These are phyloP conservation scores for Dendrolimus kikuchii DNA, from an alignment of 1,140 invertebrate species.

Conservation along the genomic window DNA sequence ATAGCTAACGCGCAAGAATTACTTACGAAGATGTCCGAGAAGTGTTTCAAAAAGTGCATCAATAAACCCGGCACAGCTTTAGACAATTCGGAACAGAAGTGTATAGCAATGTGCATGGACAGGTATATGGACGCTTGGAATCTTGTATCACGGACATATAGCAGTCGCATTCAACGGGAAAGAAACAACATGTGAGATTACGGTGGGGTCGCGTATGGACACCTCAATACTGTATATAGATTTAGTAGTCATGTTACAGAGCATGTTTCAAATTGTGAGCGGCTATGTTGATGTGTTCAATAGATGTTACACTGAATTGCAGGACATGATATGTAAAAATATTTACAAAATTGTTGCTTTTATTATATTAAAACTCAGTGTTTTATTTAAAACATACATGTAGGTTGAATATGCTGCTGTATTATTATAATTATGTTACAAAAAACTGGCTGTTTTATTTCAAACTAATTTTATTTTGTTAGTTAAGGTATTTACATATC, in stretches of 20 bases:
- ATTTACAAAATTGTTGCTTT: too few relatives aligned
- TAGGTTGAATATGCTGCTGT: too few relatives aligned
- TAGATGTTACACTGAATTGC: conserved; percentile 56
- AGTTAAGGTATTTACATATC: too few relatives aligned
- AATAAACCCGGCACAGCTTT: conserved; percentile 91
- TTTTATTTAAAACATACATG: too few relatives aligned
- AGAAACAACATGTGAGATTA: conserved; percentile 69
- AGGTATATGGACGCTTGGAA: conserved; percentile 97
- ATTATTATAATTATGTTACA: too few relatives aligned
- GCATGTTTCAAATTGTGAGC: conserved; percentile 49
- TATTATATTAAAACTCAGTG: too few relatives aligned
- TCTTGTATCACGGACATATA: conserved; percentile 89
- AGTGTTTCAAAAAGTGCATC: conserved; percentile 97
- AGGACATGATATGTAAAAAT: too few relatives aligned
- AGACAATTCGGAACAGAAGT: conserved; percentile 96
- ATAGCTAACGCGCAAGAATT: conserved; percentile 96
- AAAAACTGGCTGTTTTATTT: too few relatives aligned
- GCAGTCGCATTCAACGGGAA: conserved; percentile 85
- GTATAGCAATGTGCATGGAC: conserved; percentile 98
- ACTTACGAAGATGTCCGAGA: conserved; percentile 96
- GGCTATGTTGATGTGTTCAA: conserved; percentile 51
- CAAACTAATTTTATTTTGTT: too few relatives aligned
- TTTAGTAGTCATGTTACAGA: conserved; percentile 46
- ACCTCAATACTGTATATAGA: conserved; percentile 52
- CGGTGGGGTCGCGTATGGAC: conserved; percentile 14